Evolutionary conservation across 2,113 vertebrate genomes (phyloP), one percentile per base, ranked within the genome.

Genomic region (Carollia perspicillata): DNA sequence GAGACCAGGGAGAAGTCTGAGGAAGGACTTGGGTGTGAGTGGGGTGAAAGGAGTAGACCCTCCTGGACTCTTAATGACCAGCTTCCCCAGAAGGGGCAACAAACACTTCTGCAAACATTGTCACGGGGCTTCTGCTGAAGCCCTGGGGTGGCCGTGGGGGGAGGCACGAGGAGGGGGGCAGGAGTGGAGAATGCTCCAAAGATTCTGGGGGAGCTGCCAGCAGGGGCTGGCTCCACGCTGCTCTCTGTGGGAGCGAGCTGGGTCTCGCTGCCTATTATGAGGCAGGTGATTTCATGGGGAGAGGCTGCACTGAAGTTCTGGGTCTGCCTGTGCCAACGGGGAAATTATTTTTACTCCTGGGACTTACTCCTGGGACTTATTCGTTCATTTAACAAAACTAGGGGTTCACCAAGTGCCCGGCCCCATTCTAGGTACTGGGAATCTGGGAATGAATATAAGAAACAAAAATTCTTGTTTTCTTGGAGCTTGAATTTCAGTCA

Each of bases 111-210:
- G 6, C 68, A 22, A 40, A 74, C 42, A 49, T 16, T 14, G 9
- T 22, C 4, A 0, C 18, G 10, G 33, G 49, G 20, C 42, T 84
- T 9, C 2, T 11, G 42, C 42, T 60, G 23, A 37, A 17, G 23
- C 0, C 3, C 10, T 16, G 37, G 49, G 53, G 53, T 5, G 16
- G 1, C n/a, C 33, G 2, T n/a, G 35, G 13, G 26, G 22, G 23
- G 40, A 16, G 40, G 40, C 26, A 6, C 44, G n/a, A 35, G 17
- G 42, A 16, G 47, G 40, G 18, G 49, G 35, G 14, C 16, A 20
- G 17, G 60, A 14, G 1, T 0, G 26, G 22, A 8, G 20, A n/a
- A 2, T 13, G 9, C 55, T 40, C 42, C 44, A 4, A 30, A 47
- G 72, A 84, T 37, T 44, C 49, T n/a, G 23, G 84, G 22, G 42